phyloP scores from a whole-genome alignment of 2,888 invertebrate species.

The Coremacera marginata region DNA sequence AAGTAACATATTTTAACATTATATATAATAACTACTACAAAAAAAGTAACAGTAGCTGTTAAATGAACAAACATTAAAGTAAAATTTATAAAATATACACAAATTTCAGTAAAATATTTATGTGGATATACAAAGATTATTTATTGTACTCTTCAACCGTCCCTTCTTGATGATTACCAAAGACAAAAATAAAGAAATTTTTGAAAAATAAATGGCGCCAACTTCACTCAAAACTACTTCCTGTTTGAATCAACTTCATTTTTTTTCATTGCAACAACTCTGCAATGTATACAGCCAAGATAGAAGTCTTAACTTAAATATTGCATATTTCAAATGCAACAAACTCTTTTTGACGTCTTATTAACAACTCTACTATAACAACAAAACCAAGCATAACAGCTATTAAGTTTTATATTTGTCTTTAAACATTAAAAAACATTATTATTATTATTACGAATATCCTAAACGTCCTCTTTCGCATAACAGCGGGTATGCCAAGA shows the following conservation, averaged over 20 bases:
- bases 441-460: slow-evolving; percentile 10
- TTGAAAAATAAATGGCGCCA: background rate
- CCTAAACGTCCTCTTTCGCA: slow-evolving; percentile 21
- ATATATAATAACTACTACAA: background rate
- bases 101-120: background rate
- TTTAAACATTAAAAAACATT: background rate
- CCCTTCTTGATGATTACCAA: slow-evolving; percentile 62
- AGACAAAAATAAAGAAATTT: slow-evolving; percentile 36
- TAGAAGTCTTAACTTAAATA: background rate
- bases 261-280: too few relatives aligned
- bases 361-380: background rate
- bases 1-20: background rate
- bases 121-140: slow-evolving; percentile 55
- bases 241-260: background rate
- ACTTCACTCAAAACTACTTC: background rate
- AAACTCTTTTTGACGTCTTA: background rate
- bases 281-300: too few relatives aligned
- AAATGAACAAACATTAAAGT: background rate
- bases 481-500: background rate
- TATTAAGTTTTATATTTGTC: slow-evolving; percentile 1
- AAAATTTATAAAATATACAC: background rate
- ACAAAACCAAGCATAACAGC: background rate
- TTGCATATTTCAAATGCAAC: background rate
- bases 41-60: background rate
- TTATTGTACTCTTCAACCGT: slow-evolving; percentile 69